phyloP scores from a whole-genome alignment of 2,797 vertebrate species.

The Alosa sapidissima region DNA sequence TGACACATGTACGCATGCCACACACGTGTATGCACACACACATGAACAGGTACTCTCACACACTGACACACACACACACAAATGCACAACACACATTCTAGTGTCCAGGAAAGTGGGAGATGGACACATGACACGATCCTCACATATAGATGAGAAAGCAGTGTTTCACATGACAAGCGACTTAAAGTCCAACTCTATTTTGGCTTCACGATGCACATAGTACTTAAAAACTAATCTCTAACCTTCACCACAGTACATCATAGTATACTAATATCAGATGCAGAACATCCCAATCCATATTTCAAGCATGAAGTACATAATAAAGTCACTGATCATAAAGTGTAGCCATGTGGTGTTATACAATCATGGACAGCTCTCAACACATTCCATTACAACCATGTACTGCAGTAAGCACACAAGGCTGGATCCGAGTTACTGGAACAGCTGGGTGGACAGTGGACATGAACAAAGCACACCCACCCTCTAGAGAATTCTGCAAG shows the following conservation, averaged over 20 bases:
- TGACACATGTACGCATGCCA: neutral
- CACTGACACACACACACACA: slow-evolving; percentile 19
- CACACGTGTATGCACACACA: neutral
- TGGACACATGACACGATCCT: neutral
- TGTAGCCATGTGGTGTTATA: neutral
- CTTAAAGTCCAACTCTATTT: neutral
- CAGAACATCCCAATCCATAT: neutral
- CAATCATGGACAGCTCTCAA: neutral
- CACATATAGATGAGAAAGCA: neutral
- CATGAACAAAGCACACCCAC: neutral
- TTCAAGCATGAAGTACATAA: neutral
- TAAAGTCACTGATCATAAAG: neutral
- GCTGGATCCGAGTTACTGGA: neutral
- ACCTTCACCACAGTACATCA: neutral
- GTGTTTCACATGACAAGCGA: neutral
- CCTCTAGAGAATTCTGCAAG: neutral
- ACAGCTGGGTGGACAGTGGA: neutral
- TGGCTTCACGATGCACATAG: no score
- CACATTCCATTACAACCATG: neutral
- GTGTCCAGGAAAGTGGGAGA: neutral
- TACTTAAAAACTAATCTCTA: neutral
- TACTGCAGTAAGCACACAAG: neutral
- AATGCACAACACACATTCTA: neutral
- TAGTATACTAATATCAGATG: neutral
- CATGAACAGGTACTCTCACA: neutral